Evolutionary conservation across 1,140 invertebrate species (phyloP).

Genomic region (Ooceraea biroi): DNA sequence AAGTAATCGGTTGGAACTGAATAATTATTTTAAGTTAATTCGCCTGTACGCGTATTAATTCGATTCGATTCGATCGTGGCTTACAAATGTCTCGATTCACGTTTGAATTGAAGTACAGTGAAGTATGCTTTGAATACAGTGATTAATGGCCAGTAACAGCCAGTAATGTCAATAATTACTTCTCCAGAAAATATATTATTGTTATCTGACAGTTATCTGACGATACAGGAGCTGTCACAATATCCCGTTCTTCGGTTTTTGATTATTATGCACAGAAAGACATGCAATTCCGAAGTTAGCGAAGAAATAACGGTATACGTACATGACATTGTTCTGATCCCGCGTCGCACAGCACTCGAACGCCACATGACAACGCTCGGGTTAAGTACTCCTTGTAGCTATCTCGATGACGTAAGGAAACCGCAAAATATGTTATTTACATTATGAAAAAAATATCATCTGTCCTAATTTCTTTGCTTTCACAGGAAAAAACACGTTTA

Average conservation of each 20-base stretch:
- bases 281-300: background rate
- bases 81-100: too few species aligned
- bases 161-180: too few species aligned
- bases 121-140: too few species aligned
- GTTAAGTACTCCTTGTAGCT: conserved; percentile 54
- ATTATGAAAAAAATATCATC: background rate
- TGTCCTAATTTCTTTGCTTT: too few species aligned
- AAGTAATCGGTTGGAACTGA: too few species aligned
- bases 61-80: too few species aligned
- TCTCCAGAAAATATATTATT: too few species aligned
- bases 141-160: too few species aligned
- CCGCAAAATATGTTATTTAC: background rate
- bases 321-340: conserved; percentile 77
- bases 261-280: background rate
- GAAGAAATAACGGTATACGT: conserved; percentile 48
- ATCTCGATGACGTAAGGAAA: conserved; percentile 50
- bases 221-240: background rate
- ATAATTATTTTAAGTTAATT: too few species aligned
- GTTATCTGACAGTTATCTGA: too few species aligned
- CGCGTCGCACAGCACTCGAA: conserved; percentile 52
- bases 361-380: conserved; percentile 68
- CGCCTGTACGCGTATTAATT: too few species aligned
- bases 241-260: background rate
- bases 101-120: too few species aligned
- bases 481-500: background rate